Base-by-base conservation (phyloP, 2,113 vertebrate genomes). In the Psammodynastes pulverulentus region DNA sequence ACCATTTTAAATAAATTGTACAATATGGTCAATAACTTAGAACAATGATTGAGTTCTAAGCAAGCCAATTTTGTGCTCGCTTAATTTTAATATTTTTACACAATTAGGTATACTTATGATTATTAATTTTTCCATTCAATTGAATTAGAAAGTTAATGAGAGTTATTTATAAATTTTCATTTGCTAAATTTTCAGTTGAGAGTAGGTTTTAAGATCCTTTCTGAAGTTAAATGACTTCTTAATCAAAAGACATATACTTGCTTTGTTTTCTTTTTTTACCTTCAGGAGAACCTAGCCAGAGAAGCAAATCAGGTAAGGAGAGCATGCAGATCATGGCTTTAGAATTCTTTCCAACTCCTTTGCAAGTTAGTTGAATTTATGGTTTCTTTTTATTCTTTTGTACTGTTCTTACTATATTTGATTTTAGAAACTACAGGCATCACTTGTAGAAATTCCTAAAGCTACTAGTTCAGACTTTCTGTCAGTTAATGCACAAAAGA, bases 271-370 rank as follows among this genome's bases (percentile, higher is more conserved):
- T 88, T 93, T 93, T 93, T 95, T 95, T 94, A 94, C 8, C 6
- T 94, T 88, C 93, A 98, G 98, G 97, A 97, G 94, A 96, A 94
- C 17, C 92, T 98, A 91, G 92, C 93, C 93, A 96, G 94, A 96
- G 92, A 97, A 62, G 43, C 3, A 45, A 54, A 91, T 88, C 91
- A 62, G 94, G 94, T 79, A 43, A 43, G 17, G 34, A 79, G 7
- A 79, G 34, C 34, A 43, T 43, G 17, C 7, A 79, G 17, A 79
- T 43, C 17, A 43, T 39, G 17, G 72, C 19, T 79, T 43, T 43
- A 79, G 34, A 79, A 79, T 79, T 43, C 17, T 43, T 79, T 79
- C 34, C 34, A 79, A 79, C 17, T 43, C 17, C 19, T 43, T 43
- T 17, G 9, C 24, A 90, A 58, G 21, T 0, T 85, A 49, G n/a